Base-by-base conservation (phyloP, 2,797 vertebrate genomes). In the Loris lydekkerianus region DNA sequence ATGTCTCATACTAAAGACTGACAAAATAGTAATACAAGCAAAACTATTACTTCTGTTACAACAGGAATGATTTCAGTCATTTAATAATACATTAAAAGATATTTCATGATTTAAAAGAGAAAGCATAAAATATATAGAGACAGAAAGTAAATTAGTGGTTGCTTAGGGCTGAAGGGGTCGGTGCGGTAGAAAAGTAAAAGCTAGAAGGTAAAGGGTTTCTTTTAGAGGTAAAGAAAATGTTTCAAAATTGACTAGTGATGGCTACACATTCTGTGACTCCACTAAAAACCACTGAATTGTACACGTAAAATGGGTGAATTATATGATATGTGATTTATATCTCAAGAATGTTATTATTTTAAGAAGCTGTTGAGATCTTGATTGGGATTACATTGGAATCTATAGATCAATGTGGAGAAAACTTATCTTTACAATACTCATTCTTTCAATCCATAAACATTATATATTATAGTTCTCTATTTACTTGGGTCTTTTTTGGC, bases 61-160 rank as follows among this genome's bases (percentile, higher is more conserved):
- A 89, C 37, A 21, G 67, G 58, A 93, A 80, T 56, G 11, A 87
- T 31, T 83, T 92, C n/a, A 75, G 25, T n/a, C n/a, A 81, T 34
- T 85, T 53, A 80, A 40, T 29, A 92, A 91, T 25, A 88, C 25
- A 63, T 76, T 34, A 29, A 92, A 85, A 92, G 46, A 60, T 65
- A 80, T 73, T 91, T 61, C 53, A 82, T 70, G 87, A 93, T 77
- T 86, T 72, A 72, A 86, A 82, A 81, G 65, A 83, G 20, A 90
- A 67, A 91, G 34, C 69, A 76, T 34, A 49, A 75, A 84, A 92
- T 65, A 2, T 76, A 43, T 8, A 91, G 77, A 34, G 23, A 73
- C 0, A 63, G 20, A 46, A 25, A 72, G 31, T 10, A 81, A 69
- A 81, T 75, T 46, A 81, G 46, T 75, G 17, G 27, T 58, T 73